Evolutionary conservation across 2,113 vertebrate genomes (phyloP), one percentile per base, ranked within the genome.

Genomic region (Climacteris rufus): DNA sequence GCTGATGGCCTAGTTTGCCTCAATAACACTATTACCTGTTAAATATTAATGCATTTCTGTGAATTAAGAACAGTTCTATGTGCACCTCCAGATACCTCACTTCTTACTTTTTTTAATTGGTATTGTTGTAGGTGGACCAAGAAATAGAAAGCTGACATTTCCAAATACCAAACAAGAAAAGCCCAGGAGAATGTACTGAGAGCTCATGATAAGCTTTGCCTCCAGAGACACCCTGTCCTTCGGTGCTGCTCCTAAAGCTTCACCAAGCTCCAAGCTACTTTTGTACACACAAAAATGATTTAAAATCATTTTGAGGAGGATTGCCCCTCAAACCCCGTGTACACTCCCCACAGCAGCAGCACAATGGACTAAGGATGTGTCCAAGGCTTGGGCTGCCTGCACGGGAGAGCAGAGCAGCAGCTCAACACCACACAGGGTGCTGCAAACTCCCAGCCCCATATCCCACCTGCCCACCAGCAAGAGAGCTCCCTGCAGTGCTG

Each of bases 41-140:
- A 96, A 97, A 93, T 91, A 96, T 96, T 87, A 96, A 97, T 87
- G 93, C 86, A 69, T 82, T 95, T 89, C 71, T 89, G 61, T 80
- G 96, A 89, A 78, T 86, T 82, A 90, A 91, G 91, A 96, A 91
- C 84, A 84, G 69, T 89, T 94, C 65, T 91, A 79, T 7, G 53
- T 74, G 87, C 75, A 96, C 92, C 86, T 93, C 76, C 91, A 83
- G 95, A 96, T 44, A 52, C 79, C 68, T 35, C 12, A 64, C 42
- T 93, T 93, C 44, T 75, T 53, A 54, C 78, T 87, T 87, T 94
- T 94, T 88, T 90, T n/a, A 89, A 90, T 83, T 94, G 83, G 90
- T 59, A 72, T 65, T 95, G 88, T 61, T 96, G 93, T 68, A 94
- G 94, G 84, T 65, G 44, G 94, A 93, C 92, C 83, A 70, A 96